Evolutionary conservation across 1,140 invertebrate species (phyloP), one percentile per base, ranked within the genome.

Genomic region (Theocolax elegans): DNA sequence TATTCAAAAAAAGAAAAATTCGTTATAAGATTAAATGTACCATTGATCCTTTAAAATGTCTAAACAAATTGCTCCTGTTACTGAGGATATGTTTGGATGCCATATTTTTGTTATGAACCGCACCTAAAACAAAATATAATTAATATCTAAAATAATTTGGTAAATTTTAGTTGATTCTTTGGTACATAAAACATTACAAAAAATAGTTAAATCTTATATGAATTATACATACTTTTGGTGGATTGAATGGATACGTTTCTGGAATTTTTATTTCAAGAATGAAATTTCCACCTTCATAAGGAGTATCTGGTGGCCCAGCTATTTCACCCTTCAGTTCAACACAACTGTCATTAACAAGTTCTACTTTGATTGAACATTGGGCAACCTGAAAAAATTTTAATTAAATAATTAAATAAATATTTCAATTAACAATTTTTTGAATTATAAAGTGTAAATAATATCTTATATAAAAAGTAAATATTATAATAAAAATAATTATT

Each of bases 31-130:
- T 63, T 3, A 8, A 72, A 3, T 10, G 21, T 86, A 94, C 94
- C 98, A 99, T 85, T 99, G 97, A 85, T 99, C 97, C 89, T 99
- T 99, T 17, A 99, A 88, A 80, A 99, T 99, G 86, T 99, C 98
- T 83, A 99, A 88, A 87, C 98, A 99, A 81, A 99, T 99, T 42
- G 96, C 97, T 65, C 98, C 98, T 29, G 98, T 99, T 6, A 98
- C 97, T 21, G 97, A 99, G 62, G 96, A 99, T 77, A 99, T 98
- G 88, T 99, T 99, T 54, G 98, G 98, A 88, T 99, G 98, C 98
- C 98, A 99, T 82, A 99, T 98, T 88, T 95, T 97, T 68, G 98
- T 99, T 72, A 96, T 90, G 89, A 99, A 99, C 40, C 92, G 89
- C 68, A 95, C 93, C 92, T 94, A 76, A 21, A 86, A 85, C 67